A percentile compares a stretch with the other conserved stretches of the same genome.
These are phyloP conservation scores for Leptopilina myrica DNA, from an alignment of 2,888 invertebrate species.

Conservation along the genomic window DNA sequence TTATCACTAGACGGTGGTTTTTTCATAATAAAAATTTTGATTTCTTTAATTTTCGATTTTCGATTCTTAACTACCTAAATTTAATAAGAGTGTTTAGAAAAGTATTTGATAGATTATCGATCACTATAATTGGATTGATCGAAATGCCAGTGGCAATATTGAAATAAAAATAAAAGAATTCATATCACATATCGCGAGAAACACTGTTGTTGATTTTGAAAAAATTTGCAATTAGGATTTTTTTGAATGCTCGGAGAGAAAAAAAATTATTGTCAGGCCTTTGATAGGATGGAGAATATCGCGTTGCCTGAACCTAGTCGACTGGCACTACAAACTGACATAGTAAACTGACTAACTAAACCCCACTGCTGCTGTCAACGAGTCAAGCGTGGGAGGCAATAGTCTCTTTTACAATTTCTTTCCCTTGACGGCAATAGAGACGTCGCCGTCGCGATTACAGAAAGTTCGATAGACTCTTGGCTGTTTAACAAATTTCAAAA, in stretches of 20 bases:
- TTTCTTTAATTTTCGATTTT: too few species aligned
- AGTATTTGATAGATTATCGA: conserved; percentile 14
- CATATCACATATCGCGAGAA: conserved; percentile 14
- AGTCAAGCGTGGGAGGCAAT: conserved; percentile 69
- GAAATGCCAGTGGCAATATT: neutral
- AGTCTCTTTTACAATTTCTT: conserved; percentile 65
- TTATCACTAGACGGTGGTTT: too few species aligned
- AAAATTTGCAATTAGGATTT: neutral
- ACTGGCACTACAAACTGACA: conserved; percentile 68
- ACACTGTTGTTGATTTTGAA: neutral
- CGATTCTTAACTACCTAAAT: neutral
- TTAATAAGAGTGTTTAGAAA: neutral
- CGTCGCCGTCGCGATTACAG: conserved; percentile 32
- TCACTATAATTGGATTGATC: neutral
- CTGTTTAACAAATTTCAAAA: neutral
- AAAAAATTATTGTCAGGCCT: neutral
- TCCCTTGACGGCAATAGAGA: conserved; percentile 37
- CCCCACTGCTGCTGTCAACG: conserved; percentile 66
- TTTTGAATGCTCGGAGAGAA: neutral
- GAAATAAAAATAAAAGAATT: conserved; percentile 2
- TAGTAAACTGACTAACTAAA: conserved; percentile 65
- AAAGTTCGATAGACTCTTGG: conserved; percentile 36
- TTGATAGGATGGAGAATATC: conserved; percentile 53
- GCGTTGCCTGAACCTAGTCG: conserved; percentile 64
- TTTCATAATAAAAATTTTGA: too few species aligned